Percentiles rank a stretch among this genome's conserved stretches.
phyloP scores from a whole-genome alignment of 1,140 invertebrate genomes.

The Nixonia krombeini region DNA sequence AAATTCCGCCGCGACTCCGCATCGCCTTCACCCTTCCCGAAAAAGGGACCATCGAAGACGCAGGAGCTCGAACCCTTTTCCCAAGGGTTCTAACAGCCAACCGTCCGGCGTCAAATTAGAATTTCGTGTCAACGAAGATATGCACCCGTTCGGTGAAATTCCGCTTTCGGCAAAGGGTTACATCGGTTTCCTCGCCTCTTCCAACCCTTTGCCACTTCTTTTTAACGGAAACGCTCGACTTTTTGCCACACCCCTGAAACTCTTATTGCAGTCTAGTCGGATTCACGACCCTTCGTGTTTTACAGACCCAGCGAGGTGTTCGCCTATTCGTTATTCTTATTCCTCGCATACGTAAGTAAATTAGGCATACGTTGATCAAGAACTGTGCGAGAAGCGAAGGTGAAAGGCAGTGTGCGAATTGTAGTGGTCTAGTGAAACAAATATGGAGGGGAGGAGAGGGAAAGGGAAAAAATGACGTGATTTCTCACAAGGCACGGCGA shows the following conservation, averaged over 20 bases:
- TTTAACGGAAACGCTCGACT: not conserved
- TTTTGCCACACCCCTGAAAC: slow-evolving; percentile 16
- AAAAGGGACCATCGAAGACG: slow-evolving; percentile 38
- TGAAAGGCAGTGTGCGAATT: too few species aligned
- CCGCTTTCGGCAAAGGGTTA: slow-evolving; percentile 64
- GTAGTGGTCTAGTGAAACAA: slow-evolving; percentile 30
- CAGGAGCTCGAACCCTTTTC: slow-evolving; percentile 52
- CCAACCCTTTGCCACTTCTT: slow-evolving; percentile 22
- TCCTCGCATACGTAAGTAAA: too few species aligned
- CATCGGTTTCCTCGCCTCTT: too few species aligned
- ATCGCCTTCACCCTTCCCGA: slow-evolving; percentile 48
- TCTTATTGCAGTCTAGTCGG: too few species aligned
- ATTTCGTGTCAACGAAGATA: slow-evolving; percentile 56
- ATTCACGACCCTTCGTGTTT: too few species aligned
- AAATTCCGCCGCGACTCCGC: slow-evolving; percentile 51
- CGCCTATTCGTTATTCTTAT: too few species aligned
- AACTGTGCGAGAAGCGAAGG: too few species aligned
- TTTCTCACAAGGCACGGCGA: slow-evolving; percentile 47
- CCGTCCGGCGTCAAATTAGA: slow-evolving; percentile 64
- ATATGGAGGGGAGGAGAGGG: slow-evolving; percentile 16
- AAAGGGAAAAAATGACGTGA: too few species aligned
- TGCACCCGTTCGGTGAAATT: slow-evolving; percentile 57
- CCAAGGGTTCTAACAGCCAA: slow-evolving; percentile 61
- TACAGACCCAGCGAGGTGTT: too few species aligned
- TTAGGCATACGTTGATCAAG: too few species aligned